Evolutionary conservation across 2,888 invertebrate genomes (phyloP).

Genomic region (Deilephila elpenor): DNA sequence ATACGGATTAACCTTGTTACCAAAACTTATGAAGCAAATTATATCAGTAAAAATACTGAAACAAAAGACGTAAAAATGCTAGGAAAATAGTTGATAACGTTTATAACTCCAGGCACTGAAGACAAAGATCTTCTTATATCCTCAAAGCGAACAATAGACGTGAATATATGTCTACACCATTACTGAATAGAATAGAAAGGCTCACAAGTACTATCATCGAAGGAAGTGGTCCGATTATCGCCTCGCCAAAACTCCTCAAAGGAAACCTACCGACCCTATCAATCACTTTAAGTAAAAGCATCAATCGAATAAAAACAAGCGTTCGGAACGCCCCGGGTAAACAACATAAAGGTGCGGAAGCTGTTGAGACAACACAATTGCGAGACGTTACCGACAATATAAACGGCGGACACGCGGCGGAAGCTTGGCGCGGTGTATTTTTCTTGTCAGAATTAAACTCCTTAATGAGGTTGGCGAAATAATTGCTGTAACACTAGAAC

Average conservation of each 20-base stretch:
- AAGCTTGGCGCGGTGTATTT: slow-evolving; percentile 68
- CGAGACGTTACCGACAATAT: slow-evolving; percentile 52
- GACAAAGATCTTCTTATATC: slow-evolving; percentile 12
- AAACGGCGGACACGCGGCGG: slow-evolving; percentile 49
- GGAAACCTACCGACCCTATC: slow-evolving; percentile 50
- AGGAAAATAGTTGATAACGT: background rate
- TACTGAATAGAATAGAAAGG: slow-evolving; percentile 15
- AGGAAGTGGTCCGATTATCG: slow-evolving; percentile 27
- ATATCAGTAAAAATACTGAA: background rate
- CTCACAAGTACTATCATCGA: slow-evolving; percentile 23
- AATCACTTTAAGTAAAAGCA: slow-evolving; percentile 58
- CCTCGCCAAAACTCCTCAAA: slow-evolving; percentile 23
- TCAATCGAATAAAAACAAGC: slow-evolving; percentile 60
- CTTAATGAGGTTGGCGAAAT: slow-evolving; percentile 80
- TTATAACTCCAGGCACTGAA: slow-evolving; percentile 7
- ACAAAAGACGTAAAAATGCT: background rate
- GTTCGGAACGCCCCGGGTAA: slow-evolving; percentile 57
- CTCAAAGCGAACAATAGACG: slow-evolving; percentile 24
- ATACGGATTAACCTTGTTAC: too few relatives aligned
- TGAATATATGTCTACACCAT: slow-evolving; percentile 20
- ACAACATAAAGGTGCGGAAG: slow-evolving; percentile 59
- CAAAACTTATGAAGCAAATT: background rate
- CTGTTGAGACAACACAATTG: slow-evolving; percentile 63
- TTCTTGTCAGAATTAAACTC: slow-evolving; percentile 73
- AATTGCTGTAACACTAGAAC: slow-evolving; percentile 81